A percentile compares a stretch with the other conserved stretches of the same genome.
These are phyloP conservation scores for Conopomorpha cramerella DNA, from an alignment of 1,140 invertebrate genomes.

Conservation along the genomic window DNA sequence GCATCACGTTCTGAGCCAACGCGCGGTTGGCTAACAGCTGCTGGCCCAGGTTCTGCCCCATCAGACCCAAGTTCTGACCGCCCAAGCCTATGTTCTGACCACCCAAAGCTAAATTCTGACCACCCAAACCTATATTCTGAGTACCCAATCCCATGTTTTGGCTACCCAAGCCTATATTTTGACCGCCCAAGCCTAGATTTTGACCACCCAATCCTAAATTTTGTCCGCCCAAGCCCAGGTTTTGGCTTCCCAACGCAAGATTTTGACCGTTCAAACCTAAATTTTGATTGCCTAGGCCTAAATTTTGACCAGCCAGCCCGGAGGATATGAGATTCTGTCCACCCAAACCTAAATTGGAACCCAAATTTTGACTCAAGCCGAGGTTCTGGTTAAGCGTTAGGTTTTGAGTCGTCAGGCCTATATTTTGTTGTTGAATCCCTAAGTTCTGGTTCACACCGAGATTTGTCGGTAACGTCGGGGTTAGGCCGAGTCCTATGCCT, in stretches of 20 bases:
- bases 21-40: constrained; percentile 8
- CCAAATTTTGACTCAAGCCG: background rate
- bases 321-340: constrained; percentile 1
- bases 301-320: too few species aligned
- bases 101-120: background rate
- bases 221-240: constrained; percentile 25
- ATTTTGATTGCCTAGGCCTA: too few species aligned
- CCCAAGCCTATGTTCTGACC: constrained; percentile 10
- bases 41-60: constrained; percentile 32
- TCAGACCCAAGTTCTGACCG: constrained; percentile 21
- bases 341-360: constrained; percentile 1
- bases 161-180: background rate
- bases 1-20: constrained; percentile 28
- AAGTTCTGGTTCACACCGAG: constrained; percentile 10
- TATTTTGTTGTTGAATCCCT: constrained; percentile 26
- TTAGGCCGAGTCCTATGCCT: constrained; percentile 19
- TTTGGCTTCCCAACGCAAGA: too few species aligned
- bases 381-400: constrained; percentile 10
- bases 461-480: constrained; percentile 13
- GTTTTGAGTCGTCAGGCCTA: constrained; percentile 29
- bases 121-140: constrained; percentile 1
- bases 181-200: constrained; percentile 19
- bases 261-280: too few species aligned
- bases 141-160: background rate
- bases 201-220: constrained; percentile 26